Percentiles rank a stretch among this genome's conserved stretches.
Conservation (phyloP, 2,113 vertebrate genomes). For the Hyla sarda region DNA sequence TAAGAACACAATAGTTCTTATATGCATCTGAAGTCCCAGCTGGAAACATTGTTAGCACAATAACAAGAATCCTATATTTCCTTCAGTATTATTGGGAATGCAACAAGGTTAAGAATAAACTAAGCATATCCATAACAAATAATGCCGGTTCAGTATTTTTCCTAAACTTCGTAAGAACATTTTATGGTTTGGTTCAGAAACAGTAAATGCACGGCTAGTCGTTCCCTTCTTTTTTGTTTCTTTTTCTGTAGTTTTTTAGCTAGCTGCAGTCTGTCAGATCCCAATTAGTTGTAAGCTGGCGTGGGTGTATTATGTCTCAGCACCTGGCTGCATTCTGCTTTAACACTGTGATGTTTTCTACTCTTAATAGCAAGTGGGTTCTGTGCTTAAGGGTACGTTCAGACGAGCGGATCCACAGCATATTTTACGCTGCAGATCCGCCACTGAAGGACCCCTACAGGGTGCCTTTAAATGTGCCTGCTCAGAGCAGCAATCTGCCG, state of each 20-base stretch:
- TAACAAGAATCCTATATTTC: neutral
- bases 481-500: no score
- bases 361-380: conserved; percentile 7
- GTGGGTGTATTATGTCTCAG: conserved; percentile 45
- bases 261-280: conserved; percentile 8
- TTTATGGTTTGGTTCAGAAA: neutral
- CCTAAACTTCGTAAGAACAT: neutral
- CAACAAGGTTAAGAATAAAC: neutral
- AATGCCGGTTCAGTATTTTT: neutral
- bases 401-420: no score
- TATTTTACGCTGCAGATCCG: no score
- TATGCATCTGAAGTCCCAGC: neutral
- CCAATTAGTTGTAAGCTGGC: conserved; percentile 38
- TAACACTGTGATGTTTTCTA: conserved; percentile 12
- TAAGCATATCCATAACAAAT: neutral
- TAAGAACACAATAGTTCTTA: neutral
- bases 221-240: conserved; percentile 3
- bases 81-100: neutral
- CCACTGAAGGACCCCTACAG: no score
- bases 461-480: no score
- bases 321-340: conserved; percentile 37
- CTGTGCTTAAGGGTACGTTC: no score
- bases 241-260: conserved; percentile 14
- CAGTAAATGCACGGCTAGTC: neutral
- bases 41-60: neutral